phyloP scores from a whole-genome alignment of 35 echinoderm and acorn worm genomes.

The Ptychodera flava region DNA sequence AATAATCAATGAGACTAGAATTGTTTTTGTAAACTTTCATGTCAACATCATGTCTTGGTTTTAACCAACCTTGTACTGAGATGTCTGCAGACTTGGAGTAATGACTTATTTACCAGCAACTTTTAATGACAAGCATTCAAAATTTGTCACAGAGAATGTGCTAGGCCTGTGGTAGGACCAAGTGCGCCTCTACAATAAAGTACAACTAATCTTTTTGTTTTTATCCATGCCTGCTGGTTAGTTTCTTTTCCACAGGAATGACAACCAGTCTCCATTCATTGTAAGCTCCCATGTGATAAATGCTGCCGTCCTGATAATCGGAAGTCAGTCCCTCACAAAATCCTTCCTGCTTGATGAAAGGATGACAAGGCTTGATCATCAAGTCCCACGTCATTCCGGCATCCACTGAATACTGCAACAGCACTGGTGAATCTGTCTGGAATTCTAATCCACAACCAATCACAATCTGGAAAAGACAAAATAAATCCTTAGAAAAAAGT shows the following conservation, averaged over 20 bases:
- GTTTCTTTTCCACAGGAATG: slow-evolving; percentile 39
- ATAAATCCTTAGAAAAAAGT: no score
- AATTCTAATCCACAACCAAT: slow-evolving; percentile 65
- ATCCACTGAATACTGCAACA: slow-evolving; percentile 73
- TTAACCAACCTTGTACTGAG: no score
- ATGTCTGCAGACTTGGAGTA: no score
- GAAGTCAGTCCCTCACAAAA: slow-evolving; percentile 26
- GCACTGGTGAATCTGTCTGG: slow-evolving; percentile 67
- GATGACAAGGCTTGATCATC: slow-evolving; percentile 62
- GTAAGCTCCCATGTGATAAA: slow-evolving; percentile 90
- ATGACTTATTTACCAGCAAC: no score
- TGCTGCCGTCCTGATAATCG: slow-evolving; percentile 56
- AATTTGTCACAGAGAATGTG: no score
- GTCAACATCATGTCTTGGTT: no score
- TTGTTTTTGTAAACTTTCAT: no score
- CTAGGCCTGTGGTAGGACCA: no score
- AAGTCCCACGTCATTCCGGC: slow-evolving; percentile 73
- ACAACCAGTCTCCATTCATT: slow-evolving; percentile 58
- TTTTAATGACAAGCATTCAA: no score
- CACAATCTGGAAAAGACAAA: slow-evolving; percentile 56
- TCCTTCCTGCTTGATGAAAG: slow-evolving; percentile 27
- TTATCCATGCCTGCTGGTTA: slow-evolving; percentile 30
- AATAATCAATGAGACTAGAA: no score
- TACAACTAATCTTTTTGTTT: no score
- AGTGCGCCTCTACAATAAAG: no score